Evolutionary conservation across 2,797 vertebrate species (phyloP).

Genomic region (Pipistrellus pygmaeus): DNA sequence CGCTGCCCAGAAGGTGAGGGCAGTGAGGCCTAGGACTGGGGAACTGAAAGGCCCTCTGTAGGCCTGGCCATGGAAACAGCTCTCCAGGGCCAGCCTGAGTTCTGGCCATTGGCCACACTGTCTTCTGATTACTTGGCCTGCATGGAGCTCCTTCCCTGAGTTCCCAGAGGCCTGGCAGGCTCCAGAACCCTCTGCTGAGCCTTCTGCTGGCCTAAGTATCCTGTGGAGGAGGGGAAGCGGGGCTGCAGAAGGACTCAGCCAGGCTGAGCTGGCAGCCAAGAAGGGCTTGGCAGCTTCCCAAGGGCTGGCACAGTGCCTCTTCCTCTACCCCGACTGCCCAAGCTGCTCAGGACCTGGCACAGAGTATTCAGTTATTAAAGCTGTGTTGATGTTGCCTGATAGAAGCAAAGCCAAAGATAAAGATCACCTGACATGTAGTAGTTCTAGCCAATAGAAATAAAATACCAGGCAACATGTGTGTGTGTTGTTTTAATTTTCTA

Average conservation of each 20-base stretch:
- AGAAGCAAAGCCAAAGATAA: conserved; percentile 45
- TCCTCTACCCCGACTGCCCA: not conserved
- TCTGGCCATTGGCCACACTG: conserved; percentile 61
- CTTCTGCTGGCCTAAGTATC: conserved; percentile 42
- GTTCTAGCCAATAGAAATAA: conserved; percentile 57
- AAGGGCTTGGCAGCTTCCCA: conserved; percentile 62
- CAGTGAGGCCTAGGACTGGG: not conserved
- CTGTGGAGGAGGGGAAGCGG: conserved; percentile 29
- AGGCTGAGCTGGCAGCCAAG: conserved; percentile 55
- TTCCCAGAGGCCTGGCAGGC: conserved; percentile 49
- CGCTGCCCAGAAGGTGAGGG: not conserved
- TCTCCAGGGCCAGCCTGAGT: conserved; percentile 17
- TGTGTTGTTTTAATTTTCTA: not conserved
- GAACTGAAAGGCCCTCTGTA: conserved; percentile 56
- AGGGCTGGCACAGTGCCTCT: conserved; percentile 42
- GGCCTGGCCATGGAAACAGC: conserved; percentile 51
- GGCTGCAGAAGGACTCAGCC: not conserved
- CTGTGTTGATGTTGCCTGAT: conserved; percentile 9
- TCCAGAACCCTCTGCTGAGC: conserved; percentile 27
- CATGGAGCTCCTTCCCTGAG: not conserved
- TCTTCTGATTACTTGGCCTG: conserved; percentile 52
- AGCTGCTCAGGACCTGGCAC: not conserved
- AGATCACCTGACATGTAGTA: conserved; percentile 53
- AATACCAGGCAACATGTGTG: not conserved
- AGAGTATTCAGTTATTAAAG: conserved; percentile 50